Conservation (phyloP, 2,797 vertebrate species). For the Gymnoscopelus braueri region DNA sequence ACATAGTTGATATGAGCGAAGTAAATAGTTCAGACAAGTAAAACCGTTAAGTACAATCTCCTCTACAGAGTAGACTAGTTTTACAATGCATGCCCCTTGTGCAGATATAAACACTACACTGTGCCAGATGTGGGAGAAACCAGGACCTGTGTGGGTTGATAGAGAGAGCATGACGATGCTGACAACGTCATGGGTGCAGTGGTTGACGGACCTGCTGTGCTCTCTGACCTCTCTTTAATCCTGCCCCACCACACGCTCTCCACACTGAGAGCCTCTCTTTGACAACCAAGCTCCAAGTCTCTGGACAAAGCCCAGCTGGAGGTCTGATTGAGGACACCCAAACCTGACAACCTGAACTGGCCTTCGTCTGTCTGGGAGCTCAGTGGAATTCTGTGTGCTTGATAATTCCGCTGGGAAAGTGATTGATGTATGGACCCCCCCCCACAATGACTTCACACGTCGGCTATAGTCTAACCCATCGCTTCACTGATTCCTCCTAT, state of each 20-base stretch:
- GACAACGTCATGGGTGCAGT: slow-evolving; percentile 50
- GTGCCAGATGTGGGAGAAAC: slow-evolving; percentile 53
- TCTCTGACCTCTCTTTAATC: slow-evolving; percentile 69
- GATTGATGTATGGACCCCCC: slow-evolving; percentile 25
- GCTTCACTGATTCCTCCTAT: background rate
- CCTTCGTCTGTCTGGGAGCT: slow-evolving; percentile 48
- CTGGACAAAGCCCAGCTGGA: slow-evolving; percentile 47
- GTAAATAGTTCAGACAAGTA: too few species aligned
- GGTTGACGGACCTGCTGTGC: slow-evolving; percentile 63
- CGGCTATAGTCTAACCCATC: slow-evolving; percentile 18
- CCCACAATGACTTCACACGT: slow-evolving; percentile 21
- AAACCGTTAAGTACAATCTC: too few species aligned
- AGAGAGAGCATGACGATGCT: slow-evolving; percentile 65
- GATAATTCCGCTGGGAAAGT: slow-evolving; percentile 39
- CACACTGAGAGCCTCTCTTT: slow-evolving; percentile 40
- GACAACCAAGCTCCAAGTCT: slow-evolving; percentile 44
- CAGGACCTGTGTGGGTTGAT: slow-evolving; percentile 39
- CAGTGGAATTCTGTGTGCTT: slow-evolving; percentile 34
- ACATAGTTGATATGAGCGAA: too few species aligned
- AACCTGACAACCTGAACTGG: slow-evolving; percentile 48
- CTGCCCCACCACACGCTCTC: slow-evolving; percentile 66
- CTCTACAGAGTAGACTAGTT: too few species aligned
- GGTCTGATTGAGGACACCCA: slow-evolving; percentile 56
- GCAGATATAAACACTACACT: background rate
- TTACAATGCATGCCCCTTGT: too few species aligned